Evolutionary conservation across 2,888 invertebrate species (phyloP).

Genomic region (Odontomyia ornata): DNA sequence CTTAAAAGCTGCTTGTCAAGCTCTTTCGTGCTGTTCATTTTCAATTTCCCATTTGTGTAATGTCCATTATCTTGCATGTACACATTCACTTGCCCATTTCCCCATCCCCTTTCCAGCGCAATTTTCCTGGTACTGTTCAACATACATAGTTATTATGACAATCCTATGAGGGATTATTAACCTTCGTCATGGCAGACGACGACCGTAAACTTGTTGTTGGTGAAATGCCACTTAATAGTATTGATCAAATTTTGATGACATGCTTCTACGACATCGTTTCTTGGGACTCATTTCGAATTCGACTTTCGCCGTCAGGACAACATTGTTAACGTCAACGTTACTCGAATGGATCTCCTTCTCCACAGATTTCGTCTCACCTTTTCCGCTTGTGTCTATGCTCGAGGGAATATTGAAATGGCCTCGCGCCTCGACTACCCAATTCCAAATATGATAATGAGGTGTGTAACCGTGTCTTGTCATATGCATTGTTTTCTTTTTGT

Average conservation of each 20-base stretch:
- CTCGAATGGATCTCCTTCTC: neutral
- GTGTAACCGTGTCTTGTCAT: conserved; percentile 23
- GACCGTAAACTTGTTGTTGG: conserved; percentile 3
- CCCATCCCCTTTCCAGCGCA: neutral
- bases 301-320: conserved; percentile 1
- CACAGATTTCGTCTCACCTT: neutral
- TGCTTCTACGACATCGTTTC: neutral
- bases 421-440: neutral
- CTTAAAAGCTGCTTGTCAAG: no score
- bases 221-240: conserved; percentile 7
- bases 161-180: neutral
- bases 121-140: neutral
- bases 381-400: neutral
- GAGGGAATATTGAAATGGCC: neutral
- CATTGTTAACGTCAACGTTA: neutral
- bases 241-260: conserved; percentile 22
- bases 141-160: neutral
- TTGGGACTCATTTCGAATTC: neutral
- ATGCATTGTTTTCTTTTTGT: conserved; percentile 25
- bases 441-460: conserved; percentile 36
- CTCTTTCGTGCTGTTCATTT: neutral
- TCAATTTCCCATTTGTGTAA: neutral
- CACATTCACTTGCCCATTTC: neutral
- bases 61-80: neutral
- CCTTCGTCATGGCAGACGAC: neutral